phyloP scores from a whole-genome alignment of 2,113 vertebrate genomes.

The Gnathonemus longibarbis region DNA sequence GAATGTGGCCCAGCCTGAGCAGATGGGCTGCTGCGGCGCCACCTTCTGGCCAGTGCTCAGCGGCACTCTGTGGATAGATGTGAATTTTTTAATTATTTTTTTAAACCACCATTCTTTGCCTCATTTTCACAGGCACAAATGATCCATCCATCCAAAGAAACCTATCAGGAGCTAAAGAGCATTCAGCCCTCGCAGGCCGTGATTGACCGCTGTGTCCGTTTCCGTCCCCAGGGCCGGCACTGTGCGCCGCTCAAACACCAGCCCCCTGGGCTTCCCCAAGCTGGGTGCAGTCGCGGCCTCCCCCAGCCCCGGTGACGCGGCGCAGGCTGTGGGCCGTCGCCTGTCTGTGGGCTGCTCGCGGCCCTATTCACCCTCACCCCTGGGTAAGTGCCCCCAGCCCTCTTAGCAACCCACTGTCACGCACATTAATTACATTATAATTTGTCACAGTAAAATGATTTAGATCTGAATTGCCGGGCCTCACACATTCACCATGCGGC shows the following conservation, averaged over 20 bases:
- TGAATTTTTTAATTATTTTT: background rate
- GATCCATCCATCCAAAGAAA: background rate
- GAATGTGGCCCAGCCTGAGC: background rate
- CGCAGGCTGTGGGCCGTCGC: conserved; percentile 68
- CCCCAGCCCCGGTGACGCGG: conserved; percentile 67
- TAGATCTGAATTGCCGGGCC: too few species aligned
- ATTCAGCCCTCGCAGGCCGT: background rate
- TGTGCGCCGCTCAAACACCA: conserved; percentile 90
- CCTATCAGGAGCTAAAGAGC: background rate
- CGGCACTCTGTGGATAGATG: background rate
- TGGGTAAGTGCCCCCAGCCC: conserved; percentile 61
- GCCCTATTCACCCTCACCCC: conserved; percentile 88
- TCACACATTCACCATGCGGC: background rate
- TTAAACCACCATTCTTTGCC: background rate
- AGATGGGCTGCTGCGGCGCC: background rate
- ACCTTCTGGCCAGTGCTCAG: background rate
- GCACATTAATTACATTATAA: background rate
- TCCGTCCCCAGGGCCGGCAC: conserved; percentile 66
- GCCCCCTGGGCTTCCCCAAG: conserved; percentile 87
- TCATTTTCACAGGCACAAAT: background rate
- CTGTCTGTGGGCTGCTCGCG: conserved; percentile 86
- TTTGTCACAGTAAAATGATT: background rate
- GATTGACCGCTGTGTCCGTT: background rate
- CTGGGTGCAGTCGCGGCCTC: conserved; percentile 69
- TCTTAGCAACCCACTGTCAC: background rate